Percentiles rank a stretch among this genome's conserved stretches.
Conservation (phyloP, 2,797 vertebrate genomes). For the Selene dorsalis region DNA sequence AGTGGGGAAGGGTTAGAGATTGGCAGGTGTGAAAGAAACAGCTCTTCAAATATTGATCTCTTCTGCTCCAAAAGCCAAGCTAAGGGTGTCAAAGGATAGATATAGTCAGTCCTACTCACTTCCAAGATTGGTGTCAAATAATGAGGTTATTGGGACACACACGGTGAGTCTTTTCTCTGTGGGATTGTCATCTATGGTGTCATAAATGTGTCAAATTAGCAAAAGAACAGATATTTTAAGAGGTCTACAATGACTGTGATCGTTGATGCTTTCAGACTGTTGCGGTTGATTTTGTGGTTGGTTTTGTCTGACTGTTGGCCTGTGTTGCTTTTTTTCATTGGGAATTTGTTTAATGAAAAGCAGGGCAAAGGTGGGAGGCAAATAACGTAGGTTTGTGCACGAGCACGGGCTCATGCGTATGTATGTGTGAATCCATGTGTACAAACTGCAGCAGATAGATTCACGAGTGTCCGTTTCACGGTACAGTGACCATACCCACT, state of each 20-base stretch:
- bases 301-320: conserved; percentile 63
- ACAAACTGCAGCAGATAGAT: background rate
- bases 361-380: conserved; percentile 52
- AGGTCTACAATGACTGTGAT: conserved; percentile 6
- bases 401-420: conserved; percentile 9
- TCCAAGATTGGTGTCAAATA: conserved; percentile 40
- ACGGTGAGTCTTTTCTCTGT: conserved; percentile 4
- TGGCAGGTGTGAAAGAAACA: conserved; percentile 37
- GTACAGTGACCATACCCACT: background rate
- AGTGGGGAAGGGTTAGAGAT: conserved; percentile 16
- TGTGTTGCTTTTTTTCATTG: conserved; percentile 35
- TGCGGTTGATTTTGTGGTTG: background rate
- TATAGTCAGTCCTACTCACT: background rate
- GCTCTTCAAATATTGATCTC: conserved; percentile 44
- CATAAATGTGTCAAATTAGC: conserved; percentile 28
- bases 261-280: conserved; percentile 3
- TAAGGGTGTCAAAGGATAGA: conserved; percentile 14
- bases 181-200: background rate
- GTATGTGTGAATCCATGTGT: conserved; percentile 3
- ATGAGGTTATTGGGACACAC: conserved; percentile 54
- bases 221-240: conserved; percentile 1
- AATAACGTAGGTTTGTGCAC: conserved; percentile 40
- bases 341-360: conserved; percentile 81
- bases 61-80: conserved; percentile 32
- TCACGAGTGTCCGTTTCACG: background rate